A percentile compares a stretch with the other conserved stretches of the same genome.
phyloP scores from a whole-genome alignment of 1,140 invertebrate species.

The Drosophila nasuta region DNA sequence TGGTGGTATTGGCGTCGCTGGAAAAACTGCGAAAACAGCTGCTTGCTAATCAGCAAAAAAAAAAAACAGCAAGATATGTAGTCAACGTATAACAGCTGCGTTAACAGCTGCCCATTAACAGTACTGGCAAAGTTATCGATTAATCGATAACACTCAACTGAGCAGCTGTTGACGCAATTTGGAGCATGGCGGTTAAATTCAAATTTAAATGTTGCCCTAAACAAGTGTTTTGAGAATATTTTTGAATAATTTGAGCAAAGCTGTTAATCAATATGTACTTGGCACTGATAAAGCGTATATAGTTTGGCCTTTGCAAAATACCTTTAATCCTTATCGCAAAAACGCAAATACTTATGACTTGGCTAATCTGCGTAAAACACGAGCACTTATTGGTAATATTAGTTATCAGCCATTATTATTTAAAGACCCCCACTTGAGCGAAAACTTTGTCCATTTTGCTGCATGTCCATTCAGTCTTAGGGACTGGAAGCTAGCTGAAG shows the following conservation, averaged over 20 bases:
- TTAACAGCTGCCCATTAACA: conserved; percentile 20
- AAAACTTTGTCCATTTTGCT: conserved; percentile 26
- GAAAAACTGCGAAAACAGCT: conserved; percentile 57
- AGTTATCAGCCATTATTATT: conserved; percentile 53
- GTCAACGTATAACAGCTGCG: conserved; percentile 8
- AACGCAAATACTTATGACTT: conserved; percentile 40
- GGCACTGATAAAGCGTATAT: neutral
- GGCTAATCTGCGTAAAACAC: conserved; percentile 63
- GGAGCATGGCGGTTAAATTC: neutral
- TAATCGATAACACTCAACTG: conserved; percentile 4
- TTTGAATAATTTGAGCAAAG: neutral
- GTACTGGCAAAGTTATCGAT: conserved; percentile 13
- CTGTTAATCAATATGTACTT: neutral
- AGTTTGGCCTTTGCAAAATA: conserved; percentile 33
- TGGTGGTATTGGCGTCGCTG: conserved; percentile 54
- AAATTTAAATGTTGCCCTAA: neutral
- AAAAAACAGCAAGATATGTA: conserved; percentile 3
- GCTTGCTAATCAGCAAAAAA: conserved; percentile 44
- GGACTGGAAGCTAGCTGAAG: conserved; percentile 28
- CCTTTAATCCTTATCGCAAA: conserved; percentile 64
- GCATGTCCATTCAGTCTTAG: conserved; percentile 47
- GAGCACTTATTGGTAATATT: conserved; percentile 37
- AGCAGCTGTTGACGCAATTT: conserved; percentile 17
- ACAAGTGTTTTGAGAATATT: neutral
- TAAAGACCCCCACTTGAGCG: conserved; percentile 60